These are phyloP conservation scores for Habroteleia sp. DNA, from an alignment of 2,888 invertebrate genomes.

Conservation along the genomic window DNA sequence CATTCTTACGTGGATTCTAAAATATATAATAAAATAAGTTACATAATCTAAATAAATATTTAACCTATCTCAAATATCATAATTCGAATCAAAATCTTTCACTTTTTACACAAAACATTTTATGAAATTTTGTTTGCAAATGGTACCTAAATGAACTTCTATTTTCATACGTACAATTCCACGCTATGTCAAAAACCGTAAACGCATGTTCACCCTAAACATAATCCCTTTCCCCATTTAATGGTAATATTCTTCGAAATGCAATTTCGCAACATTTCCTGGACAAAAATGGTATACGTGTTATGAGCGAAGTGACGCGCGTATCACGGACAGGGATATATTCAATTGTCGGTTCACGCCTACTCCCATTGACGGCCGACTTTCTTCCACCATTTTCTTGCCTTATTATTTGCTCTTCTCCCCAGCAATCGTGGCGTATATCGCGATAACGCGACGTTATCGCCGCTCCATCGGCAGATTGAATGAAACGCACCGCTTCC, in stretches of 20 bases:
- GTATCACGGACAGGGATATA: constrained; percentile 56
- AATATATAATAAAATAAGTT: too few species aligned
- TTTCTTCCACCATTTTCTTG: constrained; percentile 55
- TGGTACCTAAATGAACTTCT: too few species aligned
- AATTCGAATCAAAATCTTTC: too few species aligned
- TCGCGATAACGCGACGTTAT: constrained; percentile 64
- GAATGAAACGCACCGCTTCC: constrained; percentile 71
- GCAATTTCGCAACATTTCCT: constrained; percentile 42
- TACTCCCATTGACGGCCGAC: constrained; percentile 57
- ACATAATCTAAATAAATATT: too few species aligned
- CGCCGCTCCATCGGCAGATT: constrained; percentile 66
- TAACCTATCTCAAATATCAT: too few species aligned
- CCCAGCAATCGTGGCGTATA: constrained; percentile 37
- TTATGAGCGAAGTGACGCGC: constrained; percentile 39
- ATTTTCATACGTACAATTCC: too few species aligned
- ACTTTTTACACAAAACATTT: too few species aligned
- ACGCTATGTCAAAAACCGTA: too few species aligned
- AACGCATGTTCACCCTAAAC: too few species aligned
- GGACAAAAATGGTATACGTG: constrained; percentile 33
- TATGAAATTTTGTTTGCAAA: too few species aligned
- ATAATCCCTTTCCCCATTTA: constrained; percentile 12
- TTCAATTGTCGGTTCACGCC: constrained; percentile 66
- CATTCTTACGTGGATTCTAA: too few species aligned
- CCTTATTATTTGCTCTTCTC: constrained; percentile 58
- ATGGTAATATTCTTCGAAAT: constrained; percentile 19